A percentile compares a stretch with the other conserved stretches of the same genome.
Conservation (phyloP, 2,888 invertebrate genomes). For the Dinocampus coccinellae region DNA sequence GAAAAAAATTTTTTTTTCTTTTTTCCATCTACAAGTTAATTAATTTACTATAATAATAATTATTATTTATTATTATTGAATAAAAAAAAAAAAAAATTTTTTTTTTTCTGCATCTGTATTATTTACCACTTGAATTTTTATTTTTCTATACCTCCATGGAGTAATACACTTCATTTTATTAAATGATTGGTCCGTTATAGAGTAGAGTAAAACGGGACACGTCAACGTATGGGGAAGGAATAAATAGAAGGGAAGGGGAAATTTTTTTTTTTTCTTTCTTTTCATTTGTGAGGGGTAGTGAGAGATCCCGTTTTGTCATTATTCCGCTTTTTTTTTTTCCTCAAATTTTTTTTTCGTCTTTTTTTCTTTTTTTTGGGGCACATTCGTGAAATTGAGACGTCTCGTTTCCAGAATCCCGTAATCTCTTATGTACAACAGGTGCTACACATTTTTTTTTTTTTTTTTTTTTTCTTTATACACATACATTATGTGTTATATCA, state of each 20-base stretch:
- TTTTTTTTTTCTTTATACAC: too few species aligned
- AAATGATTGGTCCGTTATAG: not conserved
- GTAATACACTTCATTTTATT: not conserved
- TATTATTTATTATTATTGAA: too few species aligned
- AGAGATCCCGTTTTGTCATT: slow-evolving; percentile 45
- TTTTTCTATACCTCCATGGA: too few species aligned
- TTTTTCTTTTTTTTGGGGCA: slow-evolving; percentile 34
- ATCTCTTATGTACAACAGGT: slow-evolving; percentile 63
- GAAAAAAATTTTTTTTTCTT: too few species aligned
- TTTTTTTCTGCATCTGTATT: not conserved
- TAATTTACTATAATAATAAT: too few species aligned
- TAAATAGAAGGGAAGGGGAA: slow-evolving; percentile 40
- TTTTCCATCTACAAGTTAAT: too few species aligned
- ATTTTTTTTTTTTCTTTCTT: not conserved
- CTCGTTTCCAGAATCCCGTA: slow-evolving; percentile 63
- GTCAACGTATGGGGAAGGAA: slow-evolving; percentile 25
- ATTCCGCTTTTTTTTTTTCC: too few species aligned
- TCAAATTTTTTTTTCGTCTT: slow-evolving; percentile 34
- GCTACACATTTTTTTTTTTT: slow-evolving; percentile 56
- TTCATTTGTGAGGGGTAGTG: too few species aligned
- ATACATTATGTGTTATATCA: slow-evolving; percentile 14
- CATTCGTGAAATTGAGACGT: slow-evolving; percentile 68
- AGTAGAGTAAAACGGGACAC: not conserved
- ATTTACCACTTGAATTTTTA: too few species aligned
- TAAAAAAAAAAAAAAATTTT: too few species aligned